Evolutionary conservation across 2,888 invertebrate species (phyloP).

Genomic region (Andrena trimmerana): DNA sequence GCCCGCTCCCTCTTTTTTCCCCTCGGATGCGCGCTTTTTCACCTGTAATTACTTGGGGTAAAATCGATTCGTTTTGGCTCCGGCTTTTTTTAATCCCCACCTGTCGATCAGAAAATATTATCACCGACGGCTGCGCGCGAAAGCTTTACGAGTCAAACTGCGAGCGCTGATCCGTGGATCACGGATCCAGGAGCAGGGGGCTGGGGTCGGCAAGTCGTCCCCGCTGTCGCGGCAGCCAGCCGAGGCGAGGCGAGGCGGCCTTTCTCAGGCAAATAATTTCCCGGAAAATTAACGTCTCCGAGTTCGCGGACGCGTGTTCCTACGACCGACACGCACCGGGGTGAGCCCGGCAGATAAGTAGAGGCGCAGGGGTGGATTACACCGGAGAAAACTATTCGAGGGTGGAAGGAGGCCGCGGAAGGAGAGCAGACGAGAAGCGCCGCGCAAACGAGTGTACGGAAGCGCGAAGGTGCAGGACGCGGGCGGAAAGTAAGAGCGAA

Average conservation of each 20-base stretch:
- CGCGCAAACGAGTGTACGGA: conserved; percentile 54
- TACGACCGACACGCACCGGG: conserved; percentile 61
- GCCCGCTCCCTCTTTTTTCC: background rate
- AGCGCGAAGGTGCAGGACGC: conserved; percentile 48
- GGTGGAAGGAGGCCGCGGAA: conserved; percentile 40
- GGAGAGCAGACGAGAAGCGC: conserved; percentile 50
- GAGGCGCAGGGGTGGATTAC: conserved; percentile 49
- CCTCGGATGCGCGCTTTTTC: background rate
- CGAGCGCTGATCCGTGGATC: background rate
- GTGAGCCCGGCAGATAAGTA: conserved; percentile 63
- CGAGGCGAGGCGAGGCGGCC: conserved; percentile 53
- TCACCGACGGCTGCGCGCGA: background rate
- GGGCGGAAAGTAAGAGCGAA: conserved; percentile 40
- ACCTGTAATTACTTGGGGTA: background rate
- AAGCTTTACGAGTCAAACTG: background rate
- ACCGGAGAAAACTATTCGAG: conserved; percentile 48
- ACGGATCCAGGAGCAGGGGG: conserved; percentile 1
- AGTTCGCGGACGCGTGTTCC: conserved; percentile 61
- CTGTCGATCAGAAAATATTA: background rate
- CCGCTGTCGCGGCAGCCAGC: conserved; percentile 29
- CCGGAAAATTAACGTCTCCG: conserved; percentile 80
- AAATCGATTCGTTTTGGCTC: background rate
- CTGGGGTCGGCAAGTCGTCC: conserved; percentile 11
- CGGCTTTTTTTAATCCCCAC: background rate
- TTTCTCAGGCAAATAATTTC: conserved; percentile 78